Conservation (phyloP, 2,113 vertebrate genomes). For the Malaclemys terrapin region DNA sequence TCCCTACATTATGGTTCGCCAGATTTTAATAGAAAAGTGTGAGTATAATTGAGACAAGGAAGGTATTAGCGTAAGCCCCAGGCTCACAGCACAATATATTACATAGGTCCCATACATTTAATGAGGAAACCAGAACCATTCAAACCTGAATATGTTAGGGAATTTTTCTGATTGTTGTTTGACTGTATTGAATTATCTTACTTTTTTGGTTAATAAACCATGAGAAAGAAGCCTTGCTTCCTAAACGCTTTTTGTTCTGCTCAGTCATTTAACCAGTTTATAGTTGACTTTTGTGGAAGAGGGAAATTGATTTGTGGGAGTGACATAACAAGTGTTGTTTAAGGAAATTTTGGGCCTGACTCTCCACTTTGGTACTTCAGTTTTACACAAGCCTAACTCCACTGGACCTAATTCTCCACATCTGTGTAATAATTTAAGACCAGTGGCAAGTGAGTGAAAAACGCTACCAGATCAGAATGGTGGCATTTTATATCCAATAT, state of each 20-base stretch:
- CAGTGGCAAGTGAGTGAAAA: fast-evolving
- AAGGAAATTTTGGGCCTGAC: fast-evolving
- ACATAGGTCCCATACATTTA: background rate
- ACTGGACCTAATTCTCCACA: background rate
- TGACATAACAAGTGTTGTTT: background rate
- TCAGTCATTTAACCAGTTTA: background rate
- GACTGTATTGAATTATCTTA: background rate
- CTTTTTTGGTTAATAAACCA: background rate
- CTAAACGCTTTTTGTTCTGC: background rate
- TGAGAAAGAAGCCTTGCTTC: background rate
- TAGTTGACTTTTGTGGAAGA: background rate
- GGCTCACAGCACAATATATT: background rate
- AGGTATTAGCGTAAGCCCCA: fast-evolving
- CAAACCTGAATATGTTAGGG: background rate
- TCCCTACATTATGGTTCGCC: background rate
- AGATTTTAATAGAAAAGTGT: background rate
- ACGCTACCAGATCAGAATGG: background rate
- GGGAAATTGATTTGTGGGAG: background rate
- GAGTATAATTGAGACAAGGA: background rate
- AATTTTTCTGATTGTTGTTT: background rate
- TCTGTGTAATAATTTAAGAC: background rate
- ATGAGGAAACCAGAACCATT: background rate
- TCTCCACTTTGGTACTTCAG: background rate
- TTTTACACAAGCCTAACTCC: background rate
- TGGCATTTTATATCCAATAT: background rate